Base-by-base conservation (phyloP, 1,140 invertebrate species). In the Bombus confusus region DNA sequence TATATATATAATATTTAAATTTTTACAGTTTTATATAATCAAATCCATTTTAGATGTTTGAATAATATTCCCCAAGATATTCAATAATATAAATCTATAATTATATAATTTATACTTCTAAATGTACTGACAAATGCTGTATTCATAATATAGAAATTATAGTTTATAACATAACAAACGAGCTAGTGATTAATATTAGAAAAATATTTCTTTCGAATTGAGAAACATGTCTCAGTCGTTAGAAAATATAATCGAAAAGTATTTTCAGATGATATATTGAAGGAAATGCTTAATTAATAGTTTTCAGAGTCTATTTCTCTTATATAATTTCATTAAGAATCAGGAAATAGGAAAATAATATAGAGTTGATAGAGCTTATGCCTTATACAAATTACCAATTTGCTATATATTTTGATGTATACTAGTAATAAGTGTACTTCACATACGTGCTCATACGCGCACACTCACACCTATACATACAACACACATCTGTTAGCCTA, bases 341-440 rank as follows among this genome's bases (percentile, higher is more conserved):
- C 15, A 34, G 5, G 5, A 62, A 47, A 18, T 43, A 68, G 28
- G 37, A 80, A 80, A 71, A n/a, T 80, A 47, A 73, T 41, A 47
- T 83, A 83, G 73, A 78, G 74, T 57, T 41, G 71, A 85, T 80
- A 85, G 39, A 80, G 57, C 43, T 73, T 57, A 85, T 80, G 83
- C 83, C 83, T 80, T 85, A 85, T 57, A 52, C 22, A 80, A 80
- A 86, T 86, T 71, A 82, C 43, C 73, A 69, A 84, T 75, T 71
- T 83, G 66, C 85, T 82, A 83, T 79, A 85, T 78, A 87, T 85
- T 77, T 78, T 69, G 79, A 73, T 10, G 28, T 59, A 34, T 78
- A 86, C 71, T 47, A 28, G 43, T 15, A 57, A 25, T 78, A 81
- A 77, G 47, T 78, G 47, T 85, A 85, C 34, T 74, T 73, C 47